A percentile compares a stretch with the other conserved stretches of the same genome.
phyloP scores from a whole-genome alignment of 2,888 invertebrate species.

The Allophyes oxyacanthae region DNA sequence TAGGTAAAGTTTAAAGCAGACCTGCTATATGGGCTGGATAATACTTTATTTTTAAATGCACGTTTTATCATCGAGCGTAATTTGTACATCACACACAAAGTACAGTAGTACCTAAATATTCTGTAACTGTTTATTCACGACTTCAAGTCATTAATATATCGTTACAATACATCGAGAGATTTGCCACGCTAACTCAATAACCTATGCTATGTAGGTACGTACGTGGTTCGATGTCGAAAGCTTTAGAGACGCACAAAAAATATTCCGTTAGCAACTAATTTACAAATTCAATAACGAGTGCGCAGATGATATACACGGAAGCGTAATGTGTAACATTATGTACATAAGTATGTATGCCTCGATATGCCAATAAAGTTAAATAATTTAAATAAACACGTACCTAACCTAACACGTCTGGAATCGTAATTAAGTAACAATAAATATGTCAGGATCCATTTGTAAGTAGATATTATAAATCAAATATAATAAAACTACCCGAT shows the following conservation, averaged over 20 bases:
- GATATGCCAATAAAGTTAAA: slow-evolving; percentile 57
- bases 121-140: slow-evolving; percentile 12
- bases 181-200: slow-evolving; percentile 23
- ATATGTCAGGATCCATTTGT: slow-evolving; percentile 17
- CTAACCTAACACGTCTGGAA: slow-evolving; percentile 25
- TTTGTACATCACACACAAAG: neutral
- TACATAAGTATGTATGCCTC: slow-evolving; percentile 29
- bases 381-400: slow-evolving; percentile 37
- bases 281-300: slow-evolving; percentile 58
- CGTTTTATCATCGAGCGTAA: neutral
- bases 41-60: neutral
- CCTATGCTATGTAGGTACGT: too few relatives aligned
- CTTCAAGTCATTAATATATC: neutral
- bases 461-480: slow-evolving; percentile 5
- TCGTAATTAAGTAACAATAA: slow-evolving; percentile 38
- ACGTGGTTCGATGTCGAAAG: slow-evolving; percentile 50
- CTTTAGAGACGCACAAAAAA: slow-evolving; percentile 57
- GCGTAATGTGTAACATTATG: slow-evolving; percentile 46
- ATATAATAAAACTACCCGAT: slow-evolving; percentile 13
- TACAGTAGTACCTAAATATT: slow-evolving; percentile 4
- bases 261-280: slow-evolving; percentile 68
- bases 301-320: slow-evolving; percentile 64
- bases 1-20: slow-evolving; percentile 9
- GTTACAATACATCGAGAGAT: slow-evolving; percentile 11
- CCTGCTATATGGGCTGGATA: slow-evolving; percentile 1